Conservation (phyloP, 1,140 invertebrate genomes). For the Nilaparvata lugens region DNA sequence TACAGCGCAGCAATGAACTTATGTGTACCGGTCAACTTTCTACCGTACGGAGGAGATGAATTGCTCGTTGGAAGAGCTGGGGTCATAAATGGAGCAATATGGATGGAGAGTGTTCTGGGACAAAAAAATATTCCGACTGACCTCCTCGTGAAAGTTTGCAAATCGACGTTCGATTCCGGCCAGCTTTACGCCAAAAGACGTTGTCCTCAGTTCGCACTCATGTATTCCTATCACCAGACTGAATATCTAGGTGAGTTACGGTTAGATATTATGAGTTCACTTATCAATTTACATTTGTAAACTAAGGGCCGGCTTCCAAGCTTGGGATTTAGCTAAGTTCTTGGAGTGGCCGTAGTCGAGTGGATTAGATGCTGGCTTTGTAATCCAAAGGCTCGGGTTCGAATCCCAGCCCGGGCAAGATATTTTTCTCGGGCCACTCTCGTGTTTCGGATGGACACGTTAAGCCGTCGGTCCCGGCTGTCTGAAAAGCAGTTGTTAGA, state of each 20-base stretch:
- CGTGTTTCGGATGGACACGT: too few relatives aligned
- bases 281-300: too few relatives aligned
- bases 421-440: too few relatives aligned
- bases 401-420: too few relatives aligned
- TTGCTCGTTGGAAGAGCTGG: conserved; percentile 73
- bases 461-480: too few relatives aligned
- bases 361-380: too few relatives aligned
- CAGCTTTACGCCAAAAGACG: conserved; percentile 49
- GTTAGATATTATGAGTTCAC: too few relatives aligned
- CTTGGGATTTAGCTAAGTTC: too few relatives aligned
- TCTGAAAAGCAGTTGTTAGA: too few relatives aligned
- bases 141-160: conserved; percentile 51
- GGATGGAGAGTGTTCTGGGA: conserved; percentile 52
- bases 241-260: conserved; percentile 56
- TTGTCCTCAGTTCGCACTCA: conserved; percentile 55
- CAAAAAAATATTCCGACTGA: conserved; percentile 41
- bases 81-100: conserved; percentile 64
- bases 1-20: conserved; percentile 23
- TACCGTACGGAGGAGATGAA: conserved; percentile 68
- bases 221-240: conserved; percentile 79
- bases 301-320: too few relatives aligned
- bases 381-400: too few relatives aligned
- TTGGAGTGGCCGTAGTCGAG: too few relatives aligned
- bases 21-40: conserved; percentile 44
- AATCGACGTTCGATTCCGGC: conserved; percentile 58